Conservation (phyloP, 2,888 invertebrate species). For the Girardia tigrina region DNA sequence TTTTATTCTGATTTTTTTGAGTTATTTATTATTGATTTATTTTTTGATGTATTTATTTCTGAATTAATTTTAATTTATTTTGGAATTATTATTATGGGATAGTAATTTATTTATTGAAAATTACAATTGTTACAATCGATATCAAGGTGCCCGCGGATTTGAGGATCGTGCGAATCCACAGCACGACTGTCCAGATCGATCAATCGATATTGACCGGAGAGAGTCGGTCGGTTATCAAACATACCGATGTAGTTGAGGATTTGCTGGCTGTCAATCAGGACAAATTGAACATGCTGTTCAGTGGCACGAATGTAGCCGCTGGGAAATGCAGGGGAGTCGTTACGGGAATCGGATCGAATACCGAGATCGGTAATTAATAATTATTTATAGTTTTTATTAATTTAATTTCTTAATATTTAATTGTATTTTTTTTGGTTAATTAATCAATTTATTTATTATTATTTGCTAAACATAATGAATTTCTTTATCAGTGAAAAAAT, state of each 20-base stretch:
- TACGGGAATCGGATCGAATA: slow-evolving; percentile 74
- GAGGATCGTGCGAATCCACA: slow-evolving; percentile 82
- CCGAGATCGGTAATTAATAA: slow-evolving; percentile 37
- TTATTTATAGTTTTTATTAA: no score
- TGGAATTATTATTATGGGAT: no score
- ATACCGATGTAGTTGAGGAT: slow-evolving; percentile 91
- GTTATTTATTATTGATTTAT: no score
- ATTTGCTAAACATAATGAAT: no score
- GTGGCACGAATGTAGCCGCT: slow-evolving; percentile 92
- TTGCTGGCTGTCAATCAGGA: slow-evolving; percentile 98
- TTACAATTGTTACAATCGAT: slow-evolving; percentile 76
- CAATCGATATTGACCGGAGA: slow-evolving; percentile 99
- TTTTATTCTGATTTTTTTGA: no score
- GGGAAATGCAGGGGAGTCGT: slow-evolving; percentile 97
- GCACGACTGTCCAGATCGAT: slow-evolving; percentile 95
- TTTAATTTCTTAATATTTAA: no score
- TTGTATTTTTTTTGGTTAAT: no score
- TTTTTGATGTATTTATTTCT: no score
- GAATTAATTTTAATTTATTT: no score
- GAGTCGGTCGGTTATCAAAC: slow-evolving; percentile 96
- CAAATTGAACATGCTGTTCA: slow-evolving; percentile 98
- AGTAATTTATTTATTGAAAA: no score
- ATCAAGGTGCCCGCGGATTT: slow-evolving; percentile 99
- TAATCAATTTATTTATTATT: no score
- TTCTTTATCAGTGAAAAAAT: no score